Percentiles rank a stretch among this genome's conserved stretches.
Conservation (phyloP, 2,797 vertebrate species). For the Carapus acus region DNA sequence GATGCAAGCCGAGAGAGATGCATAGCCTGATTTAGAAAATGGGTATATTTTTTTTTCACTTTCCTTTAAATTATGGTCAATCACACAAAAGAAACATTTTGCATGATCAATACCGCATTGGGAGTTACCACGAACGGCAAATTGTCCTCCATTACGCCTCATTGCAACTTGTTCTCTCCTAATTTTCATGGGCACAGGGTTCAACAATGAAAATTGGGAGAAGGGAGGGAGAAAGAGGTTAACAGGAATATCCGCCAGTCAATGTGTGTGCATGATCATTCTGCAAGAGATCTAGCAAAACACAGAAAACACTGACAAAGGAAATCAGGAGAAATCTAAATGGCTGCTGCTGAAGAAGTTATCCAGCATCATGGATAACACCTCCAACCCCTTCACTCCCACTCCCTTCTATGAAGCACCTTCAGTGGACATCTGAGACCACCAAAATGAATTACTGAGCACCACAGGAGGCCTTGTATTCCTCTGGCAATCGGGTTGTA, state of each 20-base stretch:
- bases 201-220: constrained; percentile 19
- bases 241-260: neutral
- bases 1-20: constrained; percentile 40
- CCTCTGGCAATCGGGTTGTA: no score
- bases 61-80: constrained; percentile 42
- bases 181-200: constrained; percentile 27
- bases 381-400: no score
- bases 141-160: constrained; percentile 31
- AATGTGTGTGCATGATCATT: neutral
- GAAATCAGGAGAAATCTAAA: no score
- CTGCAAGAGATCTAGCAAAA: no score
- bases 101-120: constrained; percentile 49
- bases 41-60: constrained; percentile 18
- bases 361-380: no score
- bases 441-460: no score
- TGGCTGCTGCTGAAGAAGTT: no score
- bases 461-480: no score
- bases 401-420: no score
- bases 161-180: constrained; percentile 47
- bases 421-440: no score
- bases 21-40: constrained; percentile 50
- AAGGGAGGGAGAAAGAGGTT: neutral
- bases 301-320: no score
- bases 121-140: constrained; percentile 51
- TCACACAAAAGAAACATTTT: constrained; percentile 48